phyloP scores from a whole-genome alignment of 2,797 vertebrate genomes.

The Phataginus tricuspis region DNA sequence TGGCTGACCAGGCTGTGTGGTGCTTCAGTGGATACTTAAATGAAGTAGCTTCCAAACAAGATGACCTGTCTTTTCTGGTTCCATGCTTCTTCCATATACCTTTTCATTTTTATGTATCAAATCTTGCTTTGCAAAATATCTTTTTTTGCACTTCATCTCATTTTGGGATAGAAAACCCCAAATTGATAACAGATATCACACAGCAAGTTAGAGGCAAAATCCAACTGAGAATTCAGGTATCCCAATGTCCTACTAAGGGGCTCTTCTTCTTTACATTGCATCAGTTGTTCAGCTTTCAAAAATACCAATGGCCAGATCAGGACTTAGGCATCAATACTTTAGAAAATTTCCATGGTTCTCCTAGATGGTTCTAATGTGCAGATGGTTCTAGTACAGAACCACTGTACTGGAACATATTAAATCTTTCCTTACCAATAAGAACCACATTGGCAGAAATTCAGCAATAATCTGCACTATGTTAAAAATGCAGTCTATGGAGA shows the following conservation, averaged over 20 bases:
- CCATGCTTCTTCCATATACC: background rate
- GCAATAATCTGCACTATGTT: background rate
- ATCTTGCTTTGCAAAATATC: constrained; percentile 14
- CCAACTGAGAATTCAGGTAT: background rate
- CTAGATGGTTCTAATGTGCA: background rate
- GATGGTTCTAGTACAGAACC: background rate
- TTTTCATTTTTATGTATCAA: constrained; percentile 1
- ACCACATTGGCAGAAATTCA: background rate
- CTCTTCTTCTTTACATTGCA: background rate
- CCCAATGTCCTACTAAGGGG: background rate
- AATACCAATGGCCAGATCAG: background rate
- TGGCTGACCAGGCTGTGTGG: background rate
- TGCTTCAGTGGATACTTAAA: background rate
- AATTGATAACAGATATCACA: background rate
- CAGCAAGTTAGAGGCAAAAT: background rate
- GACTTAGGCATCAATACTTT: background rate
- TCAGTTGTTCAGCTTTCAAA: background rate
- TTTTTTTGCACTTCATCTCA: constrained; percentile 26
- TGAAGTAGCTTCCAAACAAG: background rate
- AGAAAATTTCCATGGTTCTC: background rate
- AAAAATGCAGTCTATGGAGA: background rate
- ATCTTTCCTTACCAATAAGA: background rate
- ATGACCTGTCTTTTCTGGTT: background rate
- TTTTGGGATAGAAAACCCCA: constrained; percentile 20
- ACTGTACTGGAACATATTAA: background rate